Conservation (phyloP, 2,888 invertebrate species). For the Agrochola litura region DNA sequence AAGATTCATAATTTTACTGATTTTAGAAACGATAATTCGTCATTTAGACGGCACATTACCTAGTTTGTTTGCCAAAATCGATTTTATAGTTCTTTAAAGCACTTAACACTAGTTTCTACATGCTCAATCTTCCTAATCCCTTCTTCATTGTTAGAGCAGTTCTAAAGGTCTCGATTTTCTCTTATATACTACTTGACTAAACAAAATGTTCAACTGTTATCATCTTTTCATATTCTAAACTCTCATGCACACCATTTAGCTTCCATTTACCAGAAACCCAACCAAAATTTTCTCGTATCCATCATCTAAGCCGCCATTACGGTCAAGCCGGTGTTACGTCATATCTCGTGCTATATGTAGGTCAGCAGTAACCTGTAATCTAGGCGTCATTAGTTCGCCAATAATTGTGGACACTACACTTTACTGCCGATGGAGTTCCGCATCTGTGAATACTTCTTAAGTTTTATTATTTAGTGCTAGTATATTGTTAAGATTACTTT, state of each 20-base stretch:
- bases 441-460: constrained; percentile 28
- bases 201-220: too few species aligned
- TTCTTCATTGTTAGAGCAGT: background rate
- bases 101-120: background rate
- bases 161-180: background rate
- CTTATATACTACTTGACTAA: background rate
- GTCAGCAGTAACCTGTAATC: constrained; percentile 73
- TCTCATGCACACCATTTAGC: background rate
- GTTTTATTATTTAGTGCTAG: background rate
- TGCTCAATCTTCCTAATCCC: background rate
- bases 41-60: background rate
- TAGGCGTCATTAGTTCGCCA: constrained; percentile 69
- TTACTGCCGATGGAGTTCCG: constrained; percentile 57
- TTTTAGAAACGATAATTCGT: background rate
- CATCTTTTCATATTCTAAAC: background rate
- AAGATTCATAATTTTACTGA: background rate
- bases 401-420: constrained; percentile 66
- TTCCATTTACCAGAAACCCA: background rate
- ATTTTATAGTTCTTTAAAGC: background rate
- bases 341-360: constrained; percentile 67
- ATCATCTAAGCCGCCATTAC: constrained; percentile 53
- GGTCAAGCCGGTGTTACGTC: constrained; percentile 58
- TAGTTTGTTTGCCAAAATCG: background rate
- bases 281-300: constrained; percentile 32
- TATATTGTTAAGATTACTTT: background rate